A percentile compares a stretch with the other conserved stretches of the same genome.
phyloP scores from a whole-genome alignment of 2,888 invertebrate species.

The Scaptomyza caliginosa region DNA sequence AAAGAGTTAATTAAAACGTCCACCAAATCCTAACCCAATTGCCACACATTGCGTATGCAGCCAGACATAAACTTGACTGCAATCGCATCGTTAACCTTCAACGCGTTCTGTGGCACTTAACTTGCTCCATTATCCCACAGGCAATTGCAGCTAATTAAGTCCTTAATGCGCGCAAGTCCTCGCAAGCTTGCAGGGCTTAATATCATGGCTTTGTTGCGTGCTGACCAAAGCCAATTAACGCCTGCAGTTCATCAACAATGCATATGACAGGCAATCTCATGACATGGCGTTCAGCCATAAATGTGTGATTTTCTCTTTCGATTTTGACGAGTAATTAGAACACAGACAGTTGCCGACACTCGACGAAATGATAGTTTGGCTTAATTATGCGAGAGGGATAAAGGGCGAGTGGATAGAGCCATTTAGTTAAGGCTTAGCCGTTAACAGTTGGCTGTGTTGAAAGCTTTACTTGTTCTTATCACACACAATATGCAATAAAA shows the following conservation, averaged over 20 bases:
- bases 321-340: not conserved
- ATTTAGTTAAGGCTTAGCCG: not conserved
- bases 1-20: conserved; percentile 17
- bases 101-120: not conserved
- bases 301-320: not conserved
- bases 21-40: not conserved
- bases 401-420: not conserved
- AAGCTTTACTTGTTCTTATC: not conserved
- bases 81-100: not conserved
- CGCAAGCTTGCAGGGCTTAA: not conserved
- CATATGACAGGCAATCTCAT: conserved; percentile 1
- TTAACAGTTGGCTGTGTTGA: not conserved
- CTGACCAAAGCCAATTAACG: conserved; percentile 27
- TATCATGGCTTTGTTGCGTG: conserved; percentile 8
- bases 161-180: not conserved
- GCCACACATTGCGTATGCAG: not conserved
- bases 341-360: not conserved
- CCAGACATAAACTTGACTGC: not conserved
- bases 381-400: not conserved
- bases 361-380: not conserved
- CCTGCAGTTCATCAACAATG: conserved; percentile 25
- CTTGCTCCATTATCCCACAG: not conserved
- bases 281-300: no score
- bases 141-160: conserved; percentile 24
- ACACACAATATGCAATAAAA: not conserved